These are phyloP conservation scores for Strigamia maritima DNA, from an alignment of 2,888 invertebrate species.

Conservation along the genomic window DNA sequence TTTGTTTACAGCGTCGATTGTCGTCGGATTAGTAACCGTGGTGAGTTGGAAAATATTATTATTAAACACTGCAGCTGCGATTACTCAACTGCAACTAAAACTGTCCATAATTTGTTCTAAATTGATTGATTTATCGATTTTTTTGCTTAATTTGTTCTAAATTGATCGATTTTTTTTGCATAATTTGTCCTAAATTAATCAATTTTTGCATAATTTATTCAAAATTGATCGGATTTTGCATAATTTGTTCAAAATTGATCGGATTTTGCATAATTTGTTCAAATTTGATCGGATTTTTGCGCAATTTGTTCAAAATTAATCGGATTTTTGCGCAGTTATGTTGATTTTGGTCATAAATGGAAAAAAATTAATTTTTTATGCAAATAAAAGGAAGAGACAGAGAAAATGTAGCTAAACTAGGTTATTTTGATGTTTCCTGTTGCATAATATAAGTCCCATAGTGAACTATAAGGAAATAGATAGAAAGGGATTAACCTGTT, in stretches of 20 bases:
- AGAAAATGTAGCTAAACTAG: background rate
- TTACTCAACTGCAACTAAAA: background rate
- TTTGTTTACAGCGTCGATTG: background rate
- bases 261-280: background rate
- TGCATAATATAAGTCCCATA: background rate
- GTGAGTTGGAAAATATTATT: background rate
- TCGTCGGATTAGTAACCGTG: background rate
- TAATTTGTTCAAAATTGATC: background rate
- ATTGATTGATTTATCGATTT: background rate
- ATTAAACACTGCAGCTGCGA: too few relatives aligned
- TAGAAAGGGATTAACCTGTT: background rate
- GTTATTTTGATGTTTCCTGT: background rate
- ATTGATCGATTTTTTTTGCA: too few relatives aligned
- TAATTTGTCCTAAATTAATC: too few relatives aligned
- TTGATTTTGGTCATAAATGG: background rate
- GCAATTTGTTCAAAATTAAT: too few relatives aligned
- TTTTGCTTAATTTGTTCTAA: too few relatives aligned
- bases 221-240: too few relatives aligned
- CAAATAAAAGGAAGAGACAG: background rate
- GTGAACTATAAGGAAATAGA: background rate
- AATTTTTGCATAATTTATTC: too few relatives aligned
- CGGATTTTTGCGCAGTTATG: too few relatives aligned
- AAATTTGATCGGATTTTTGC: background rate
- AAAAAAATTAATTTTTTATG: background rate
- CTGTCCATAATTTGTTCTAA: background rate